A percentile compares a stretch with the other conserved stretches of the same genome.
phyloP scores from a whole-genome alignment of 2,888 invertebrate species.

The Agonopterix heracliana region DNA sequence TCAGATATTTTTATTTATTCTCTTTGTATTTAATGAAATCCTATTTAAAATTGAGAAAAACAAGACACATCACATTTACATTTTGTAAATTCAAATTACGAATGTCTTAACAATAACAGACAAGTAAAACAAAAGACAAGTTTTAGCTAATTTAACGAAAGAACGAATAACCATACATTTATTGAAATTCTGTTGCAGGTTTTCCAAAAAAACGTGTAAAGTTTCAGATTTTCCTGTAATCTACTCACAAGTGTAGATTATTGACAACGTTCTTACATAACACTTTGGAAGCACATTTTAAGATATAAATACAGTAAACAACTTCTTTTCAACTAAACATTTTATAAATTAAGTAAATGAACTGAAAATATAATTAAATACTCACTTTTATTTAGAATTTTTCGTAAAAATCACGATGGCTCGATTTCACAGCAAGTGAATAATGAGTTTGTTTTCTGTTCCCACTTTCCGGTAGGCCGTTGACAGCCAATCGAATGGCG shows the following conservation, averaged over 20 bases:
- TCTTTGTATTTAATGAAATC: too few relatives aligned
- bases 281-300: conserved; percentile 13
- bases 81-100: background rate
- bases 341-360: background rate
- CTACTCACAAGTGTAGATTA: background rate
- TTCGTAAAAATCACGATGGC: conserved; percentile 8
- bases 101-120: too few relatives aligned
- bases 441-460: conserved; percentile 18
- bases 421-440: conserved; percentile 22
- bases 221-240: background rate
- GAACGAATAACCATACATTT: background rate
- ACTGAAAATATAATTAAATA: conserved; percentile 7
- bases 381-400: conserved; percentile 26
- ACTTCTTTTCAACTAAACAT: background rate
- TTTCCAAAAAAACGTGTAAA: background rate
- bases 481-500: background rate
- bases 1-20: too few relatives aligned
- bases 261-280: conserved; percentile 35
- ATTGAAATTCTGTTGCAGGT: background rate
- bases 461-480: background rate
- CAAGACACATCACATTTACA: too few relatives aligned
- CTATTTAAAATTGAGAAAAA: too few relatives aligned
- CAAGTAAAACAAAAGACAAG: background rate
- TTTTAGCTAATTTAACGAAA: background rate
- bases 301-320: background rate